Evolutionary conservation across 2,113 vertebrate genomes (phyloP).

Genomic region (Parus major): DNA sequence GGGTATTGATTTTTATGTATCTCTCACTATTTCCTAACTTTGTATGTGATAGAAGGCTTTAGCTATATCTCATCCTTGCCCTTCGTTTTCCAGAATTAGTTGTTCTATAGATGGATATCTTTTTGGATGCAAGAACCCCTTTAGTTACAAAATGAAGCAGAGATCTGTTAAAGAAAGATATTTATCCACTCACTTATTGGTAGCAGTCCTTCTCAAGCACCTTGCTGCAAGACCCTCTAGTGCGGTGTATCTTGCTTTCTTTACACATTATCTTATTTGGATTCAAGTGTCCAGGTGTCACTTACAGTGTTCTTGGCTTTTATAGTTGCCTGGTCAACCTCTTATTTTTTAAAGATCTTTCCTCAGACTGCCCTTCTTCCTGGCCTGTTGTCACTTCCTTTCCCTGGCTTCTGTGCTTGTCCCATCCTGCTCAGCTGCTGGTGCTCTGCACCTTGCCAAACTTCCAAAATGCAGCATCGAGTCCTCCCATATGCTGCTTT

Average conservation of each 20-base stretch:
- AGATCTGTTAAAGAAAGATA: background rate
- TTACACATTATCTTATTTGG: accelerated
- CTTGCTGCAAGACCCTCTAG: background rate
- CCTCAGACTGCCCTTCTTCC: background rate
- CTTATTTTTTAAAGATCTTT: background rate
- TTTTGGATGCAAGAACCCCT: background rate
- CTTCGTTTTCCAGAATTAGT: background rate
- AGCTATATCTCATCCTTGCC: background rate
- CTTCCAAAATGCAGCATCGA: background rate
- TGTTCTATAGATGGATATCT: background rate
- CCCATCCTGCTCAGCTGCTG: background rate
- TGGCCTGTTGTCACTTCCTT: background rate
- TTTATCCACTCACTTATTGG: background rate
- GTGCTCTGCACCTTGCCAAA: background rate
- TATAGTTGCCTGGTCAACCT: background rate
- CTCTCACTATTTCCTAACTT: background rate
- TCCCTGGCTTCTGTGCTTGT: background rate
- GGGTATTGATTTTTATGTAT: background rate
- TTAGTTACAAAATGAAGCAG: background rate
- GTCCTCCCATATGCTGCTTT: background rate
- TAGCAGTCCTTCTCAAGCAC: background rate
- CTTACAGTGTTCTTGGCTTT: background rate
- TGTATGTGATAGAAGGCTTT: background rate
- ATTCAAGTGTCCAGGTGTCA: background rate
- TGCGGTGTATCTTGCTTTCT: accelerated